Conservation (phyloP, 2,888 invertebrate genomes). For the Cremastobaeus sp. region DNA sequence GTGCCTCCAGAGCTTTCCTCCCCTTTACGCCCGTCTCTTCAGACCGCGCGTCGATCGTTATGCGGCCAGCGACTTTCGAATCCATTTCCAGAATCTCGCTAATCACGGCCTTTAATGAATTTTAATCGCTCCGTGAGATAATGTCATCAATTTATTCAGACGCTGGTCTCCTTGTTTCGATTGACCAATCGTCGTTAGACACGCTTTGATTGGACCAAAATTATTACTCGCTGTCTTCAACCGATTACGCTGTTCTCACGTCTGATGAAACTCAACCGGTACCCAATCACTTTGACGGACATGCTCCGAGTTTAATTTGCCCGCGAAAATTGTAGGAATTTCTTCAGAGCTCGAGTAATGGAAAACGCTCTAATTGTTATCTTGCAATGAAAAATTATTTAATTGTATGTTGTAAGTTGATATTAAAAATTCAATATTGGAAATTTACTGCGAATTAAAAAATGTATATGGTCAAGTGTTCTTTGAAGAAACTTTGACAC, state of each 20-base stretch:
- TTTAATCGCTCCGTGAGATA: constrained; percentile 67
- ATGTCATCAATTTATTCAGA: constrained; percentile 55
- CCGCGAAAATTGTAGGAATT: too few species aligned
- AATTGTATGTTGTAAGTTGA: too few species aligned
- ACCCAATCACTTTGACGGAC: not conserved
- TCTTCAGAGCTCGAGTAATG: too few species aligned
- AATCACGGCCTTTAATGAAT: constrained; percentile 73
- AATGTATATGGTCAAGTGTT: too few species aligned
- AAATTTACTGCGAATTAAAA: too few species aligned
- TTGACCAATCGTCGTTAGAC: constrained; percentile 52
- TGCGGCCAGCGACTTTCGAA: constrained; percentile 71
- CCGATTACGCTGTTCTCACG: constrained; percentile 39
- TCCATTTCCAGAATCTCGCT: constrained; percentile 73
- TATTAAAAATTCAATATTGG: too few species aligned
- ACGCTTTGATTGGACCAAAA: constrained; percentile 51
- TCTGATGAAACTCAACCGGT: constrained; percentile 6
- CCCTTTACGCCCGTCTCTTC: constrained; percentile 43
- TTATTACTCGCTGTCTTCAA: constrained; percentile 37
- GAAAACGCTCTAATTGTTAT: too few species aligned
- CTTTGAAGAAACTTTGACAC: too few species aligned
- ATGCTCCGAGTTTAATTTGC: too few species aligned
- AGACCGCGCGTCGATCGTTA: constrained; percentile 71
- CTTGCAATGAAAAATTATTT: too few species aligned
- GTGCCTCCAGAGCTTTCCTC: too few species aligned
- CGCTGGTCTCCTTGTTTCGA: constrained; percentile 41